Evolutionary conservation across 2,888 invertebrate species (phyloP).

Genomic region (Crossocerus cetratus): DNA sequence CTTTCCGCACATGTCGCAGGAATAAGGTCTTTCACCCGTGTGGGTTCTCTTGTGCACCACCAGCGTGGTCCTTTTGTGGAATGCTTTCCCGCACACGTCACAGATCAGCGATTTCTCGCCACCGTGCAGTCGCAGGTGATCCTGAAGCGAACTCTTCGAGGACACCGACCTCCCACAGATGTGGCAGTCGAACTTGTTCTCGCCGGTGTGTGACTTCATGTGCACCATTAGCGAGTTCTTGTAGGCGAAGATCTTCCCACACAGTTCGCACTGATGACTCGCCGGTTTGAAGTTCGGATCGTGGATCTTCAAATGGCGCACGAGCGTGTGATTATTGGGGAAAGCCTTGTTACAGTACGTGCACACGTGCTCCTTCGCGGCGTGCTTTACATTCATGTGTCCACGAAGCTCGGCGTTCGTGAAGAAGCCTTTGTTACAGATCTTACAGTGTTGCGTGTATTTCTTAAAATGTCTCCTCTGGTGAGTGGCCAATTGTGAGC

Average conservation of each 20-base stretch:
- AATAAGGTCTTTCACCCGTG: slow-evolving; percentile 77
- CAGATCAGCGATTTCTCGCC: slow-evolving; percentile 75
- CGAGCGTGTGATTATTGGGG: slow-evolving; percentile 69
- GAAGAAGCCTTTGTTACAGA: slow-evolving; percentile 71
- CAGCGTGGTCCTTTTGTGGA: slow-evolving; percentile 74
- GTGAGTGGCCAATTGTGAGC: slow-evolving; percentile 68
- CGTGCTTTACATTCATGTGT: slow-evolving; percentile 73
- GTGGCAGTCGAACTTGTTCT: slow-evolving; percentile 74
- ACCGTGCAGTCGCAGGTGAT: slow-evolving; percentile 75
- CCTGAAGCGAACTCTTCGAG: slow-evolving; percentile 74
- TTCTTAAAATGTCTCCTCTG: slow-evolving; percentile 68
- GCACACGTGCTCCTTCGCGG: slow-evolving; percentile 71
- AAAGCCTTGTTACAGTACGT: slow-evolving; percentile 63
- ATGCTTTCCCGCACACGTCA: slow-evolving; percentile 76
- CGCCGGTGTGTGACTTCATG: slow-evolving; percentile 71
- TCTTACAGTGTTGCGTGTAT: slow-evolving; percentile 64
- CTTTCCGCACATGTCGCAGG: slow-evolving; percentile 75
- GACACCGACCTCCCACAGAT: slow-evolving; percentile 75
- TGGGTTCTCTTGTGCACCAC: slow-evolving; percentile 76
- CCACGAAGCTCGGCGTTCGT: slow-evolving; percentile 70
- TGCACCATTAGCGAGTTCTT: slow-evolving; percentile 74
- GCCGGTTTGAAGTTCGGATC: slow-evolving; percentile 70
- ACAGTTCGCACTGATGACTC: slow-evolving; percentile 72
- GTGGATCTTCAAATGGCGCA: slow-evolving; percentile 64
- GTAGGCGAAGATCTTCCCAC: slow-evolving; percentile 74